Percentiles rank a stretch among this genome's conserved stretches.
Conservation (phyloP, 2,888 invertebrate genomes). For the Nasonia oneida region DNA sequence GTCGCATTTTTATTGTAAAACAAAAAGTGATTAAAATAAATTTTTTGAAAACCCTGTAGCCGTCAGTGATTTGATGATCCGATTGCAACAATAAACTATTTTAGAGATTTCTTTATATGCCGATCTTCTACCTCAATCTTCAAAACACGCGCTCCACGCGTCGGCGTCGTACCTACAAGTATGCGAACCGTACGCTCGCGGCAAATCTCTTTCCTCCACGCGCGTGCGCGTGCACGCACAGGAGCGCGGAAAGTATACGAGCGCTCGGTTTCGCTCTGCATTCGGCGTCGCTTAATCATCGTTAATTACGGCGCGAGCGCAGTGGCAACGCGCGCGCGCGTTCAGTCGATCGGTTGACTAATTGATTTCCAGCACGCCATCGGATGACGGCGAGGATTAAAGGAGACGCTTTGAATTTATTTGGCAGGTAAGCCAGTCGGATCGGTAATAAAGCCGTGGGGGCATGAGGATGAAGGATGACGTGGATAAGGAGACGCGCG, state of each 20-base stretch:
- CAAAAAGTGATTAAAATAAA: too few species aligned
- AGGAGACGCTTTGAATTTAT: constrained; percentile 59
- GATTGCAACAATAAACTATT: too few species aligned
- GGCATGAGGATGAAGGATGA: not conserved
- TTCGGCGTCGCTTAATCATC: constrained; percentile 73
- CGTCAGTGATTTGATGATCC: too few species aligned
- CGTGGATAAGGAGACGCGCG: not conserved
- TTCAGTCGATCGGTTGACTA: constrained; percentile 74
- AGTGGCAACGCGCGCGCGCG: constrained; percentile 65
- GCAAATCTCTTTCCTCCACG: constrained; percentile 14
- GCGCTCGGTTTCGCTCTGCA: constrained; percentile 51
- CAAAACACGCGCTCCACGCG: not conserved
- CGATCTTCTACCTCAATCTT: not conserved
- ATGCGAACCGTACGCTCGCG: not conserved
- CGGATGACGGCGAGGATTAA: constrained; percentile 65
- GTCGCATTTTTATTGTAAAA: too few species aligned
- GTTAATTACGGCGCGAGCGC: constrained; percentile 71
- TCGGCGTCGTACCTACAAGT: not conserved
- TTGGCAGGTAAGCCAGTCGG: not conserved
- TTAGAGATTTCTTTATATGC: not conserved
- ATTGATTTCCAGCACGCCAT: constrained; percentile 77
- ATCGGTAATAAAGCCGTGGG: constrained; percentile 15
- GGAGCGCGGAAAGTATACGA: not conserved
- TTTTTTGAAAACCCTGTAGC: too few species aligned
- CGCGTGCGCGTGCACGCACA: not conserved